Base-by-base conservation (phyloP, 2,797 vertebrate genomes). In the Propithecus deckenii region DNA sequence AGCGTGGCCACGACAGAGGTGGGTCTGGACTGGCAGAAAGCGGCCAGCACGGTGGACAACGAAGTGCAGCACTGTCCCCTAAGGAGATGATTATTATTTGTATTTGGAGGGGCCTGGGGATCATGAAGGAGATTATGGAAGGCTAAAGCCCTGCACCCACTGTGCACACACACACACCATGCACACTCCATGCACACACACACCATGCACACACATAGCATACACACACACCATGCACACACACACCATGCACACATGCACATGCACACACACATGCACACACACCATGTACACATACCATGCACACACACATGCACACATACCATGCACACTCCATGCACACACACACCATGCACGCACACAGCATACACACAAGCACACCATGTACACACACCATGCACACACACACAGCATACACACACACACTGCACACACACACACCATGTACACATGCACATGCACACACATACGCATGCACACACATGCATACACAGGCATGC, bases 1-100 rank as follows among this genome's bases (percentile, higher is more conserved):
- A 57, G 28, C 10, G 0, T 20, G 23, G 5, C 0, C 4, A 22
- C 23, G 71, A 14, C 0, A 0, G 3, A 25, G 46, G 32, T 55
- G 25, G 1, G 69, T 30, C 48, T 41, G 15, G n/a, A 17, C 30
- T 11, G 22, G 41, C 3, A 11, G 59, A 17, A 2, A 4, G 3
- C 2, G 7, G 57, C 69, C 59, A 0, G 8, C 35, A 25, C 10
- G 4, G 2, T 0, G 6, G 17, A 46, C 67, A 25, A 28, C n/a
- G 50, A 46, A 10, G n/a, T 65, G 3, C 2, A 10, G 43, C 7
- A 22, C 22, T 0, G 2, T 23, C 46, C 69, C 20, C 32, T 1
- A 14, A 25, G 22, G 12, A 30, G 12, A 46, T 3, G 3, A n/a
- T 30, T 55, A 80, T 59, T 41, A 61, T 30, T 61, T 41, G 35